Evolutionary conservation across 2,113 vertebrate species (phyloP).

Genomic region (Esox niger): DNA sequence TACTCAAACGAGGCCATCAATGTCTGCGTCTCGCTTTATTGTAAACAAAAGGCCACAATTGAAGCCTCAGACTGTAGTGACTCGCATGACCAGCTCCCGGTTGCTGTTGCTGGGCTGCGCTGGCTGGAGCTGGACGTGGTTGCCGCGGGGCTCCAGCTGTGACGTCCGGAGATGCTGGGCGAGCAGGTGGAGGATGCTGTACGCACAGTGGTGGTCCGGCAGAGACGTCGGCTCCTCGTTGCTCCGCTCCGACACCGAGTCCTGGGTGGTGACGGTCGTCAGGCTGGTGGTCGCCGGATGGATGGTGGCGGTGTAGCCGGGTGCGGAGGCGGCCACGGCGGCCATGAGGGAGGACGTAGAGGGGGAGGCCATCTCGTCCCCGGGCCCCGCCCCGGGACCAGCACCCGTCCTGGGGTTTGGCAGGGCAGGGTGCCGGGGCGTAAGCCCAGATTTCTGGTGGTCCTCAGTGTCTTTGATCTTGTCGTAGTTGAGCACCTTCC

Average conservation of each 20-base stretch:
- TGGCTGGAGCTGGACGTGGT: slow-evolving; percentile 18
- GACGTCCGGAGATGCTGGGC: slow-evolving; percentile 73
- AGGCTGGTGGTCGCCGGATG: neutral
- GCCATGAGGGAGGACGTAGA: slow-evolving; percentile 69
- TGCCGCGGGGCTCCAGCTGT: slow-evolving; percentile 75
- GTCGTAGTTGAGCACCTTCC: slow-evolving; percentile 90
- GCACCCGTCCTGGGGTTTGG: slow-evolving; percentile 57
- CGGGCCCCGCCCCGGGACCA: neutral
- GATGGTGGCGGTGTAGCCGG: neutral
- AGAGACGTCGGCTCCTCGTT: slow-evolving; percentile 53
- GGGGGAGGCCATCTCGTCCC: slow-evolving; percentile 31
- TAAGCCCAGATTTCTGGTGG: slow-evolving; percentile 77
- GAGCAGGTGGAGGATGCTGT: slow-evolving; percentile 88
- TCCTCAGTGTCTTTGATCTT: slow-evolving; percentile 86
- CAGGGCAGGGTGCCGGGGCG: slow-evolving; percentile 74
- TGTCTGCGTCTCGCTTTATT: neutral
- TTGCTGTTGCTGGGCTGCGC: slow-evolving; percentile 69
- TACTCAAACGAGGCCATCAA: neutral
- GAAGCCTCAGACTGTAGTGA: slow-evolving; percentile 83
- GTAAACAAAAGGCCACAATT: slow-evolving; percentile 42
- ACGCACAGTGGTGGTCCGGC: slow-evolving; percentile 83
- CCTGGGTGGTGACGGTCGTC: neutral
- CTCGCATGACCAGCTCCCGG: slow-evolving; percentile 91
- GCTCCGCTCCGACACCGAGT: slow-evolving; percentile 4
- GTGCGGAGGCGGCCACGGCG: slow-evolving; percentile 60